A percentile compares a stretch with the other conserved stretches of the same genome.
Evolutionary conservation across 2,797 vertebrate genomes (phyloP).

Genomic region (Stomatorhinus walkeri): DNA sequence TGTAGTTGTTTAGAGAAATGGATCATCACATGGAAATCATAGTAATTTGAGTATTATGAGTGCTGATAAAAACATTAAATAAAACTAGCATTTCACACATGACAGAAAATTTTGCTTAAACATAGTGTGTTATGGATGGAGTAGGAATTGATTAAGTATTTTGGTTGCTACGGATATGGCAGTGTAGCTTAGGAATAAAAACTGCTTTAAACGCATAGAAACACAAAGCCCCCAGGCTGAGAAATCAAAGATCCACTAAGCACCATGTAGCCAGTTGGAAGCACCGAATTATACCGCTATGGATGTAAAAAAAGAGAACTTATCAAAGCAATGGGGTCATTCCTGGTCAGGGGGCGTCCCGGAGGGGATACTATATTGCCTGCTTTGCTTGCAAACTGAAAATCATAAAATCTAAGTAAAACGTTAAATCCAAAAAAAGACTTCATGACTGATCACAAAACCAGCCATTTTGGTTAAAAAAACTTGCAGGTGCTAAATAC

Average conservation of each 20-base stretch:
- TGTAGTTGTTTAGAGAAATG: neutral
- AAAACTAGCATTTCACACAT: neutral
- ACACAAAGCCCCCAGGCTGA: neutral
- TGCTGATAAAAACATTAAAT: conserved; percentile 1
- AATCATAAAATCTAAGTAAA: neutral
- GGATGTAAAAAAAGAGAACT: neutral
- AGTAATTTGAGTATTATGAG: neutral
- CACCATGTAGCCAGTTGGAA: neutral
- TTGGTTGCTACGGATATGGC: neutral
- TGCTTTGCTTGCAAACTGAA: neutral
- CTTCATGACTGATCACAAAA: neutral
- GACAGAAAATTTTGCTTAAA: neutral
- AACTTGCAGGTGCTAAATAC: neutral
- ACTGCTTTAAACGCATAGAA: neutral
- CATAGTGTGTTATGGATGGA: neutral
- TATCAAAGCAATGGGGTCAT: neutral
- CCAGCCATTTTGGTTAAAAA: neutral
- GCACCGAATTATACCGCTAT: neutral
- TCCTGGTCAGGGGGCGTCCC: neutral
- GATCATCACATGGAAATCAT: neutral
- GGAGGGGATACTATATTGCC: neutral
- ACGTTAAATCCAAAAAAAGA: neutral
- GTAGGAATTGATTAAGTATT: neutral
- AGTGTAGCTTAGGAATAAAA: neutral
- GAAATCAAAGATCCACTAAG: conserved; percentile 3